A percentile compares a stretch with the other conserved stretches of the same genome.
phyloP scores from a whole-genome alignment of 2,888 invertebrate genomes.

The Coleophora deauratella region DNA sequence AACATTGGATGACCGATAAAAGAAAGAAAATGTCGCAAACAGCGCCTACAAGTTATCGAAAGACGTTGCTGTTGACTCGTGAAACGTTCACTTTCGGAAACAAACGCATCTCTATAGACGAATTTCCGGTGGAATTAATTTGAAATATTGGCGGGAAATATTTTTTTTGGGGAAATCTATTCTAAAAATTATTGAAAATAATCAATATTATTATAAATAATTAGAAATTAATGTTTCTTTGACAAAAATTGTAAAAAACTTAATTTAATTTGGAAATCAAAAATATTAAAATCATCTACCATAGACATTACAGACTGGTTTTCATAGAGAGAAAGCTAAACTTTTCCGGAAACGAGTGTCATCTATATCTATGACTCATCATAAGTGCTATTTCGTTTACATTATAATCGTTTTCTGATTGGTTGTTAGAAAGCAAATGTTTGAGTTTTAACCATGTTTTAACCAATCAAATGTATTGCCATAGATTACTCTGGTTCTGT shows the following conservation, averaged over 20 bases:
- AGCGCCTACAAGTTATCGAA: constrained; percentile 72
- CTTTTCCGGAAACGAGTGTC: constrained; percentile 72
- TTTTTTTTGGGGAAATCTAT: neutral
- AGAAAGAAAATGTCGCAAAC: constrained; percentile 73
- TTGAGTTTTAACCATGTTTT: constrained; percentile 14
- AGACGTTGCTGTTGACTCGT: constrained; percentile 75
- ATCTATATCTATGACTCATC: constrained; percentile 67
- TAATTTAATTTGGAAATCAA: neutral
- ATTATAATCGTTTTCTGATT: constrained; percentile 11
- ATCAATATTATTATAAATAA: neutral
- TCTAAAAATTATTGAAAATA: neutral
- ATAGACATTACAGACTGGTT: constrained; percentile 41
- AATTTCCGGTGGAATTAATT: constrained; percentile 69
- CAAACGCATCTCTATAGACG: constrained; percentile 74
- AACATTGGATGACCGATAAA: constrained; percentile 72
- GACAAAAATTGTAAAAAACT: constrained; percentile 3
- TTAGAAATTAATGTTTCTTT: constrained; percentile 1
- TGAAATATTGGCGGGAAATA: constrained; percentile 58
- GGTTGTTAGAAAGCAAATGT: constrained; percentile 10
- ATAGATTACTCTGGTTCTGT: no score
- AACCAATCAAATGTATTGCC: constrained; percentile 3
- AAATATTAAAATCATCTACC: constrained; percentile 13
- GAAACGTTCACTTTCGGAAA: constrained; percentile 75
- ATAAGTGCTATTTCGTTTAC: constrained; percentile 40
- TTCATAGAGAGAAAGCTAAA: constrained; percentile 50